Evolutionary conservation across 1,140 invertebrate genomes (phyloP).

Genomic region (Tyrophagus putrescentiae): DNA sequence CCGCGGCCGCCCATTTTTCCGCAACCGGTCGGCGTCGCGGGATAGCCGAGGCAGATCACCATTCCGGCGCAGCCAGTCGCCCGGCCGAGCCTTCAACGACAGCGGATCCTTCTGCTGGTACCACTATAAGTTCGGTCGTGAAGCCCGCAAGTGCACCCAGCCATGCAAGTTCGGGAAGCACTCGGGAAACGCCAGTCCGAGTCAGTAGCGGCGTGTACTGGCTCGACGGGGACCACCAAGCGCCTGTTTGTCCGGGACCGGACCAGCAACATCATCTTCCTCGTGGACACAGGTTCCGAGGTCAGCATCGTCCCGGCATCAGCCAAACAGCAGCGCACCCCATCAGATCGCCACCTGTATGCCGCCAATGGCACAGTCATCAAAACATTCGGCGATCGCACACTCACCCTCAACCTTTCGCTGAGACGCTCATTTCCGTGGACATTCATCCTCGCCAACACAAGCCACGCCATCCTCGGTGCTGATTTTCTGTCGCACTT

Average conservation of each 20-base stretch:
- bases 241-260: slow-evolving; percentile 21
- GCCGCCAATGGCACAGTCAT: slow-evolving; percentile 21
- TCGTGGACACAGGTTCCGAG: slow-evolving; percentile 22
- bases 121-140: slow-evolving; percentile 19
- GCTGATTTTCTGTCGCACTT: slow-evolving; percentile 20
- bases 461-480: slow-evolving; percentile 14
- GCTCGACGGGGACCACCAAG: neutral
- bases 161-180: neutral
- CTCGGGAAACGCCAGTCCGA: neutral
- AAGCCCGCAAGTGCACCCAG: slow-evolving; percentile 10
- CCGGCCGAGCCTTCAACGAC: too few relatives aligned
- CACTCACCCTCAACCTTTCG: slow-evolving; percentile 2
- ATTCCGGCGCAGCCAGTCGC: neutral
- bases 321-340: neutral
- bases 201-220: neutral
- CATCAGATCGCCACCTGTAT: neutral
- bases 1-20: neutral
- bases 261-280: neutral
- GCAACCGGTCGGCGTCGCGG: neutral
- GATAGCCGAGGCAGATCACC: neutral
- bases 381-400: neutral
- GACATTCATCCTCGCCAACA: neutral
- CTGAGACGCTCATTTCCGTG: slow-evolving; percentile 11
- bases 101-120: too few relatives aligned
- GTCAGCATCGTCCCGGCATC: slow-evolving; percentile 6